Conservation (phyloP, 2,113 vertebrate genomes). For the Synchiropus splendidus region DNA sequence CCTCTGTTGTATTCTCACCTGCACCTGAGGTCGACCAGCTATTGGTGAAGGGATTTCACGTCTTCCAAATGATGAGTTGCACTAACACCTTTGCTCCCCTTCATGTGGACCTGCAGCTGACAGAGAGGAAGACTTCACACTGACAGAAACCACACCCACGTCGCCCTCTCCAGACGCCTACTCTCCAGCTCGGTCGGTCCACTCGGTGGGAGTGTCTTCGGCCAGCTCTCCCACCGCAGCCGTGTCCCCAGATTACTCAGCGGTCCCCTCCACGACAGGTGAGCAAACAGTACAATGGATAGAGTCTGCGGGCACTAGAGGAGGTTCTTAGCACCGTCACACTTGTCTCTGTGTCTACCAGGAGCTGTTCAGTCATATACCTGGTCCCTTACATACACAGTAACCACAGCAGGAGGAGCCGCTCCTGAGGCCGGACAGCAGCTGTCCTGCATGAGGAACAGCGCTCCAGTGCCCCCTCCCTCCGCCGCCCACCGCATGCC, state of each 20-base stretch:
- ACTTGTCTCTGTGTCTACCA: slow-evolving; percentile 68
- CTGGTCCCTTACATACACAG: slow-evolving; percentile 99
- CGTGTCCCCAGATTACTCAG: slow-evolving; percentile 82
- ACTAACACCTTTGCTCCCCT: too few relatives aligned
- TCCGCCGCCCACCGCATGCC: slow-evolving; percentile 86
- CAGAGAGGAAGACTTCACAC: slow-evolving; percentile 73
- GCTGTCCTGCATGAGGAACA: slow-evolving; percentile 87
- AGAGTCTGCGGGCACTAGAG: not conserved
- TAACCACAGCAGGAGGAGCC: slow-evolving; percentile 88
- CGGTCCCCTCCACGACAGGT: slow-evolving; percentile 81
- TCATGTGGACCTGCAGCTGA: slow-evolving; percentile 61
- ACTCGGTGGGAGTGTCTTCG: slow-evolving; percentile 76
- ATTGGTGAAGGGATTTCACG: too few relatives aligned
- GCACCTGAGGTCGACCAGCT: too few relatives aligned
- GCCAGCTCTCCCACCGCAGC: slow-evolving; percentile 76
- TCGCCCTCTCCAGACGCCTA: slow-evolving; percentile 80
- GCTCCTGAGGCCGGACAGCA: slow-evolving; percentile 82
- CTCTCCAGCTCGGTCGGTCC: slow-evolving; percentile 85
- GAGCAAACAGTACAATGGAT: slow-evolving; percentile 24
- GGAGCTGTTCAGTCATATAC: slow-evolving; percentile 98
- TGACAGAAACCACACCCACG: slow-evolving; percentile 75
- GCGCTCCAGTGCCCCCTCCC: slow-evolving; percentile 73
- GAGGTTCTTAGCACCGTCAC: slow-evolving; percentile 35
- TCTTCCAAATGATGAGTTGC: too few relatives aligned
- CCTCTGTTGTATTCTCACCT: too few relatives aligned